phyloP scores from a whole-genome alignment of 2,797 vertebrate species.

The Eospalax fontanierii region DNA sequence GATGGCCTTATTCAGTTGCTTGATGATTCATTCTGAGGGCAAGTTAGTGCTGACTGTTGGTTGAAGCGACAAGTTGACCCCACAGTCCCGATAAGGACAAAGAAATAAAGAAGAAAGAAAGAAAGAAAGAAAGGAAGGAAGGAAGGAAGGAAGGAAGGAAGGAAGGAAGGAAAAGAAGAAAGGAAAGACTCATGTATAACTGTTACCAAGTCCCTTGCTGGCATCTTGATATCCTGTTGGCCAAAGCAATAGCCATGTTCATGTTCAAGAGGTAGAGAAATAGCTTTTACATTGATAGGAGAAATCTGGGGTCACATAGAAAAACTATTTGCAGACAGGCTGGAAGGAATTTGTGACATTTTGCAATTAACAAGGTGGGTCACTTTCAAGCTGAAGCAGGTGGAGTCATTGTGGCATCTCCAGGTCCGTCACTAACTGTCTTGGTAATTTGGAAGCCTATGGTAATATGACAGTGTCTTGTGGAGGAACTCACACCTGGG shows the following conservation, averaged over 20 bases:
- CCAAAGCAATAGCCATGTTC: not conserved
- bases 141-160: too few relatives aligned
- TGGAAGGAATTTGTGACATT: not conserved
- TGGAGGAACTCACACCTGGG: fast-evolving
- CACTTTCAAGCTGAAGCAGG: not conserved
- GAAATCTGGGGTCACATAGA: not conserved
- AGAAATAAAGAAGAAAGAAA: too few relatives aligned
- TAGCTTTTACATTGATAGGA: not conserved
- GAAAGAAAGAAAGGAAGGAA: too few relatives aligned
- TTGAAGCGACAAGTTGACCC: not conserved
- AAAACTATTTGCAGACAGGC: not conserved
- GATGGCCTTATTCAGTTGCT: not conserved
- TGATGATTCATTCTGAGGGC: not conserved
- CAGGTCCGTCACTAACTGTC: not conserved
- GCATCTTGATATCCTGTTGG: not conserved
- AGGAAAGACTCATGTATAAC: not conserved
- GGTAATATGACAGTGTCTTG: not conserved
- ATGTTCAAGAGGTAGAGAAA: not conserved
- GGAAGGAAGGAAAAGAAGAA: too few relatives aligned
- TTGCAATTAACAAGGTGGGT: not conserved
- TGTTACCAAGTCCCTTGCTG: not conserved
- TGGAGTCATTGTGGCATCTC: not conserved
- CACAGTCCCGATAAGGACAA: not conserved
- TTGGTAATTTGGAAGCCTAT: not conserved
- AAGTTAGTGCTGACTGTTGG: not conserved